phyloP scores from a whole-genome alignment of 2,797 vertebrate genomes.

The Peromyscus attwateri region DNA sequence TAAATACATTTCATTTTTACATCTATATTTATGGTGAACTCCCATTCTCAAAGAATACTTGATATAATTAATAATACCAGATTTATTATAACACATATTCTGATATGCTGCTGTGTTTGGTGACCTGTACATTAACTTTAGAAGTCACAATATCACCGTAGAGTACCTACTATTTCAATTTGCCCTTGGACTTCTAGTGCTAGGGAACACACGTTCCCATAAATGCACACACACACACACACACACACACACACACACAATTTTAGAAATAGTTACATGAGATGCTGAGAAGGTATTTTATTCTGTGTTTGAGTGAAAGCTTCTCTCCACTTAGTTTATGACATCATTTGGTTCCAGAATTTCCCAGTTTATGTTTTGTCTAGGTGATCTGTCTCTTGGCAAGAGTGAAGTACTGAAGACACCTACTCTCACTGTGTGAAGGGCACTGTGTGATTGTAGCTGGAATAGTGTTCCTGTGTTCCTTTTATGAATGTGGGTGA shows the following conservation, averaged over 20 bases:
- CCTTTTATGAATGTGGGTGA: background rate
- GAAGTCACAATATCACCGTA: background rate
- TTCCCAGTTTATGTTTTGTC: background rate
- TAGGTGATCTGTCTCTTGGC: background rate
- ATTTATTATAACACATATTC: background rate
- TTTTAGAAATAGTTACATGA: background rate
- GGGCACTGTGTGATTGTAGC: background rate
- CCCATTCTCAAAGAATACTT: background rate
- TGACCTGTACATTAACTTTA: no score
- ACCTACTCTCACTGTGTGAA: background rate
- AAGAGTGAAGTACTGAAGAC: background rate
- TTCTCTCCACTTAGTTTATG: background rate
- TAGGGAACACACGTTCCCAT: background rate
- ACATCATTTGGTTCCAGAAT: background rate
- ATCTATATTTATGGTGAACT: background rate
- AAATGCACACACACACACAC: background rate
- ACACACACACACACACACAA: background rate
- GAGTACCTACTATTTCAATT: no score
- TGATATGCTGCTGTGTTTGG: background rate
- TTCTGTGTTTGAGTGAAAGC: background rate
- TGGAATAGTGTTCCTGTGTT: background rate
- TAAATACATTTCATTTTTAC: background rate
- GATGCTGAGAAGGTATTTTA: background rate
- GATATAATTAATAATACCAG: background rate
- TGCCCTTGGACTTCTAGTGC: background rate